These are phyloP conservation scores for Colinus virginianus DNA, from an alignment of 2,113 vertebrate genomes.

Conservation along the genomic window DNA sequence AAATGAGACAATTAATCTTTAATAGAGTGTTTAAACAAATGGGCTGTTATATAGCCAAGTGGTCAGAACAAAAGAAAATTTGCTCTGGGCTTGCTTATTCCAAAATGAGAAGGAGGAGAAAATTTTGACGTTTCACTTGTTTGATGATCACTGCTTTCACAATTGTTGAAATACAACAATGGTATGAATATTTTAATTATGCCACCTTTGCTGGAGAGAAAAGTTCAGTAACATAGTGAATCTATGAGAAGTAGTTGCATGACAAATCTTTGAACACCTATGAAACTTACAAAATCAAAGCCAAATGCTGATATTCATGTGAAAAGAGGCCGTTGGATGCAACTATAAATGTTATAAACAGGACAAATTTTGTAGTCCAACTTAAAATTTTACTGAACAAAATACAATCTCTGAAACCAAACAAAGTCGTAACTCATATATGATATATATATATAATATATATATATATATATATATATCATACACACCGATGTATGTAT, in stretches of 20 bases:
- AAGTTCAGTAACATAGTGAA: neutral
- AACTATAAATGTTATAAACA: neutral
- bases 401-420: neutral
- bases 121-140: neutral
- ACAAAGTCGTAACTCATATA: neutral
- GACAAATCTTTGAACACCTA: neutral
- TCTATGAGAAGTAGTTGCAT: neutral
- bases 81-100: neutral
- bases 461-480: no score
- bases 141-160: neutral
- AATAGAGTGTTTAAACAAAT: neutral
- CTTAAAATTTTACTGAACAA: neutral
- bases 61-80: fast-evolving
- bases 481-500: neutral
- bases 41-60: neutral
- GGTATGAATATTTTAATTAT: neutral
- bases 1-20: neutral
- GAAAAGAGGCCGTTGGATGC: neutral
- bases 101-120: neutral
- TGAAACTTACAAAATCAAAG: neutral
- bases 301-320: neutral
- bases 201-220: neutral
- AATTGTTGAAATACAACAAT: neutral
- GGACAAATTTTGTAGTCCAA: neutral
- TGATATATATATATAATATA: no score